Conservation (phyloP, 1,140 invertebrate species). For the Drosophila sechellia region DNA sequence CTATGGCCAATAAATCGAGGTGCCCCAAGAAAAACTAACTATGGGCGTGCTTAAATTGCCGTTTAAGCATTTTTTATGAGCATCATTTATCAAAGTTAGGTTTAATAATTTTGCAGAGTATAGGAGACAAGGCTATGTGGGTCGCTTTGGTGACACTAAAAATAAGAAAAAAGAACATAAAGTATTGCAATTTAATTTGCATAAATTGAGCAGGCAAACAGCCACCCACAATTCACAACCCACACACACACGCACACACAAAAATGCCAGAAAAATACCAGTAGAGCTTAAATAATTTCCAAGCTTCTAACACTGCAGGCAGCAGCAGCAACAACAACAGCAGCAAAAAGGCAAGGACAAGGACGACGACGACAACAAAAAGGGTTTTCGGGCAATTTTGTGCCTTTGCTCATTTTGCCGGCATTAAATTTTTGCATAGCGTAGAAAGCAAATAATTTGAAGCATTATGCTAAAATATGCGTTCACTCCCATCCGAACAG, state of each 20-base stretch:
- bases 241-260: neutral
- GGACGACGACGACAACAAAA: slow-evolving; percentile 49
- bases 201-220: slow-evolving; percentile 71
- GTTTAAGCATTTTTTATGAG: slow-evolving; percentile 82
- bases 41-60: slow-evolving; percentile 81
- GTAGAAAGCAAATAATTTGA: slow-evolving; percentile 74
- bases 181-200: slow-evolving; percentile 82
- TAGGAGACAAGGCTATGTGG: slow-evolving; percentile 30
- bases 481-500: slow-evolving; percentile 42
- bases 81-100: slow-evolving; percentile 81
- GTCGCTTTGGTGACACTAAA: slow-evolving; percentile 61
- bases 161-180: slow-evolving; percentile 54
- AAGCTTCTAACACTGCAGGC: slow-evolving; percentile 72
- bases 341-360: slow-evolving; percentile 18
- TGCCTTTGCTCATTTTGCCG: slow-evolving; percentile 74
- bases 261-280: slow-evolving; percentile 69
- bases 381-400: slow-evolving; percentile 77
- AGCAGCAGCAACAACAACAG: slow-evolving; percentile 31
- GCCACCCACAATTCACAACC: slow-evolving; percentile 12
- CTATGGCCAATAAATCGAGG: slow-evolving; percentile 74
- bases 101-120: slow-evolving; percentile 66
- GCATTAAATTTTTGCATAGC: slow-evolving; percentile 80
- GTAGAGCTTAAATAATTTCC: slow-evolving; percentile 74
- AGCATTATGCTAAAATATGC: slow-evolving; percentile 81
- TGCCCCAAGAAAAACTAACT: slow-evolving; percentile 49